Base-by-base conservation (phyloP, 2,888 invertebrate genomes). In the Melanostoma mellinum region DNA sequence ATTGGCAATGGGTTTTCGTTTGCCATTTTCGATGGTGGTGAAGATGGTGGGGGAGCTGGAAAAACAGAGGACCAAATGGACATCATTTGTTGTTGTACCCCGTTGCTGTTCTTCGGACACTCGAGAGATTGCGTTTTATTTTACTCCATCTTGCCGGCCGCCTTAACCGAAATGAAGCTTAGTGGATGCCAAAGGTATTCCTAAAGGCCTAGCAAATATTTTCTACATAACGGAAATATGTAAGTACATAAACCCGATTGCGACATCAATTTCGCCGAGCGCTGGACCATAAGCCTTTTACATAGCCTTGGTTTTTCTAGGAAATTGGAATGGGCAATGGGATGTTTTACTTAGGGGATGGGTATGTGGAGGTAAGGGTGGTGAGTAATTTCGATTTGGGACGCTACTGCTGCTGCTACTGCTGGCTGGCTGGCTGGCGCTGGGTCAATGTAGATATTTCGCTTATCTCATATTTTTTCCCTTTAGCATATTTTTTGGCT, bases 221-320 rank as follows among this genome's bases (percentile, higher is more conserved):
- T 84, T 71, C 71, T 75, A 84, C 65, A 84, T 78, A 79, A 79
- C 79, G 74, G 71, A 80, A 85, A 80, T 80, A 85, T 80, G 85
- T 85, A 85, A 85, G 85, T 85, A 80, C 80, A 80, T 85, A 85
- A 85, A 80, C 85, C 85, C 75, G 75, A 80, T 75, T 85, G 85
- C 74, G 85, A 85, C 85, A 85, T 85, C 85, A 80, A 85, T 85
- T 85, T 85, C 85, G 75, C 75, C 55, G 80, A 72, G 75, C 68
- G 61, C 68, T 52, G 56, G 75, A 58, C 85, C 75, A 63, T 80
- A 72, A 80, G 75, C 75, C 68, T 36, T 63, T 61, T 63, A 63
- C 71, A 56, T 72, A 56, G 38, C 71, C 75, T 67, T 74, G 79
- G 35, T 65, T 30, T 44, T 46, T 36, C 9, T 36, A 30, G 50